Evolutionary conservation across 2,113 vertebrate genomes (phyloP).

Genomic region (Apteryx mantelli): DNA sequence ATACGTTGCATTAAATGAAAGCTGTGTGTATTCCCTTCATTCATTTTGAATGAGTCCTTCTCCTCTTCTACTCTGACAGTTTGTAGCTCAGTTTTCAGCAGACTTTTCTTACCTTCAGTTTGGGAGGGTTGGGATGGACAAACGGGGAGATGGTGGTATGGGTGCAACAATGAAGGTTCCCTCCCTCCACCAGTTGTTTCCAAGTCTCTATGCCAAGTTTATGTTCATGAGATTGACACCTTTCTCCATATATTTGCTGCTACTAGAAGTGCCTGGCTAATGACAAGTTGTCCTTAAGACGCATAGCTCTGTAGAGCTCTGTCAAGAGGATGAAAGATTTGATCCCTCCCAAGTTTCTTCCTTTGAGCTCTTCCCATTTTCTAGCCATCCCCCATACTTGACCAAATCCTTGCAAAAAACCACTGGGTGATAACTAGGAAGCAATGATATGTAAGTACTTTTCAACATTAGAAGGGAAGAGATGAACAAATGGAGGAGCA

Average conservation of each 20-base stretch:
- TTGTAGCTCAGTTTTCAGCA: background rate
- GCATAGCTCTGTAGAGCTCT: fast-evolving
- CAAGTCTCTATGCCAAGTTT: background rate
- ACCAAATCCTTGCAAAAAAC: background rate
- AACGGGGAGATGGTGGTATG: background rate
- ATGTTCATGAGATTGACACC: background rate
- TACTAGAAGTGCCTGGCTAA: background rate
- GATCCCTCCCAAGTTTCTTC: background rate
- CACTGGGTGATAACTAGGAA: background rate
- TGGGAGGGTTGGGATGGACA: background rate
- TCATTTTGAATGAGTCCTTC: background rate
- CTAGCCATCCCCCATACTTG: background rate
- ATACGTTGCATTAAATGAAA: background rate
- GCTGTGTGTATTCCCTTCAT: background rate
- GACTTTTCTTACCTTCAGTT: background rate
- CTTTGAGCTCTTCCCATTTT: background rate
- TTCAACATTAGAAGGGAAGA: background rate
- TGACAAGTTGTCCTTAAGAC: background rate
- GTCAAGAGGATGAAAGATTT: background rate
- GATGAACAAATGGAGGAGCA: background rate
- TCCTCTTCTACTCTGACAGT: background rate
- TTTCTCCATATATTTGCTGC: background rate
- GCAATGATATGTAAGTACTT: background rate
- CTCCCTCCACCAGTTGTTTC: background rate
- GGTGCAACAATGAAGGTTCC: background rate